A percentile compares a stretch with the other conserved stretches of the same genome.
These are phyloP conservation scores for Stictocephala bisonia DNA, from an alignment of 2,888 invertebrate genomes.

Conservation along the genomic window DNA sequence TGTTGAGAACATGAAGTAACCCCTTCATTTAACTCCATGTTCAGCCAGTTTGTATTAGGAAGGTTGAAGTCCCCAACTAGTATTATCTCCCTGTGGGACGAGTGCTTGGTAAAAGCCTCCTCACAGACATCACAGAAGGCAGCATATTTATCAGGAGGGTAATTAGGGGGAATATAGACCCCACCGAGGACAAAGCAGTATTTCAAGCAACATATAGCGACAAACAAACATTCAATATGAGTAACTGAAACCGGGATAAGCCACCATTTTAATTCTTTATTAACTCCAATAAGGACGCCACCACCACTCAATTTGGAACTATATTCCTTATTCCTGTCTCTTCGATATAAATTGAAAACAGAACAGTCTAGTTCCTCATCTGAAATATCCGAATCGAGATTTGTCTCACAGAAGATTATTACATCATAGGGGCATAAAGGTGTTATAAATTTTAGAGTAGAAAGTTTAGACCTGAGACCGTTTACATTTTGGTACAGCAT, in stretches of 20 bases:
- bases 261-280: background rate
- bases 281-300: constrained; percentile 5
- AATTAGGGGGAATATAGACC: constrained; percentile 5
- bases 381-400: background rate
- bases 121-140: constrained; percentile 12
- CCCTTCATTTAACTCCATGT: background rate
- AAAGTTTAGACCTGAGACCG: background rate
- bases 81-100: background rate
- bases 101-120: background rate
- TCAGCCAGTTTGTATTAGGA: background rate
- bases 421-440: background rate
- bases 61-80: background rate
- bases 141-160: constrained; percentile 1
- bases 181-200: constrained; percentile 8
- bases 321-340: constrained; percentile 1
- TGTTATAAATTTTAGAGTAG: background rate
- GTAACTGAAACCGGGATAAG: background rate
- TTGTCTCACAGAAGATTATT: constrained; percentile 1
- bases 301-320: background rate
- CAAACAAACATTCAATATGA: constrained; percentile 1
- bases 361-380: constrained; percentile 11
- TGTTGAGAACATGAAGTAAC: background rate
- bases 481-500: constrained; percentile 11
- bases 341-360: constrained; percentile 5
- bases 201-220: background rate